Evolutionary conservation across 2,888 invertebrate species (phyloP), one percentile per base, ranked within the genome.

Genomic region (Drosophila robusta): DNA sequence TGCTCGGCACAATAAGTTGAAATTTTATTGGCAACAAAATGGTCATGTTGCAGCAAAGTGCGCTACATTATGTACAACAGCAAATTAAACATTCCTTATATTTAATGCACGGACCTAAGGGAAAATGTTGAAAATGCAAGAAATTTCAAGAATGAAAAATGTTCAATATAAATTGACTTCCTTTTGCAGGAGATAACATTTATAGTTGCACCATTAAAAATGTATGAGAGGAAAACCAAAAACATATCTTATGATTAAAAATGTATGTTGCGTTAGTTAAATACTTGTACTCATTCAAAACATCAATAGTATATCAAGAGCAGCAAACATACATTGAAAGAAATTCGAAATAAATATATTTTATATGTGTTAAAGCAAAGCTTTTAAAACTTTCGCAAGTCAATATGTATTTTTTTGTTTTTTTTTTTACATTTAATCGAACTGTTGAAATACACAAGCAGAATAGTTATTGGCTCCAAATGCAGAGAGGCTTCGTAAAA

Each of bases 11-110:
- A 56, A 57, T 7, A 70, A 58, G 50, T 70, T 70, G 22, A 58
- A 56, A 65, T 78, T 82, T 84, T 87, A 83, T 83, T 83, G 81
- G 70, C 82, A 87, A 81, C 70, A 70, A 75, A 80, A 70, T 73
- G 71, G 63, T 60, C 60, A 55, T 58, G 64, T 78, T 79, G 46
- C 60, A 64, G 29, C 45, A 52, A 51, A 47, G 49, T 42, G 29
- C 46, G 12, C 64, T 64, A 39, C 77, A 77, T 70, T 29, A 68
- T 56, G 54, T 62, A 52, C 32, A 72, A 4, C 42, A 47, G 44
- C 16, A 76, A 76, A 76, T 71, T 66, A 56, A 62, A 60, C 29
- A 76, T 70, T 49, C 51, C 49, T 42, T 8, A 62, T 51, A 41
- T 47, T 56, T 42, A 64, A 63, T 38, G 34, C 18, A 45, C 9